Percentiles rank a stretch among this genome's conserved stretches.
Evolutionary conservation across 2,797 vertebrate species (phyloP).

Genomic region (Cossypha heuglini): DNA sequence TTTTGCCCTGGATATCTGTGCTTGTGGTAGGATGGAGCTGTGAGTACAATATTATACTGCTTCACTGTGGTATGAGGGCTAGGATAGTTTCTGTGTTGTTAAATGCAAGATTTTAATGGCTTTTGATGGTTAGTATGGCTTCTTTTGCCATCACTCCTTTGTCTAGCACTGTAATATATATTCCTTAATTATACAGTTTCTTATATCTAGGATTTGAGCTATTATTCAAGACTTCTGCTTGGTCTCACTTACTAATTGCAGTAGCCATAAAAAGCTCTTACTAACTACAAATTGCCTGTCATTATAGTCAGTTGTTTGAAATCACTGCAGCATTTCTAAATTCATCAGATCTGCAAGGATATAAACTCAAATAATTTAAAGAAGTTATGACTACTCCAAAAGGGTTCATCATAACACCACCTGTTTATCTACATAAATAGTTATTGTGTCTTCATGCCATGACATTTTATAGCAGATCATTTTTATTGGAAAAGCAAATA

Average conservation of each 20-base stretch:
- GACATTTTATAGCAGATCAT: background rate
- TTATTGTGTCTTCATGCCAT: background rate
- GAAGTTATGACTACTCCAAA: background rate
- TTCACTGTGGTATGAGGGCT: background rate
- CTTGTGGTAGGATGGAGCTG: background rate
- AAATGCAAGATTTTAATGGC: background rate
- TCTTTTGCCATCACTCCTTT: background rate
- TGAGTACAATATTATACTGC: background rate
- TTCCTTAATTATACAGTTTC: background rate
- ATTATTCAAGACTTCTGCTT: conserved; percentile 41
- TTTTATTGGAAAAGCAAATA: background rate
- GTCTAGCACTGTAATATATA: background rate
- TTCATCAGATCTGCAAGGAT: conserved; percentile 24
- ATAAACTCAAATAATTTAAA: conserved; percentile 34
- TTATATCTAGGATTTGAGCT: background rate
- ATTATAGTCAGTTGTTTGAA: conserved; percentile 50
- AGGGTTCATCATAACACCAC: background rate
- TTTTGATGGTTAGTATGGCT: background rate
- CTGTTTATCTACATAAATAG: background rate
- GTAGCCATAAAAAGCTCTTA: conserved; percentile 34
- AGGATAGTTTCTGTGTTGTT: background rate
- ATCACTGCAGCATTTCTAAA: conserved; percentile 32
- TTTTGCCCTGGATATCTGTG: background rate
- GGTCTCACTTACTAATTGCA: conserved; percentile 45
- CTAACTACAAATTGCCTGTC: conserved; percentile 43